Evolutionary conservation across 2,888 invertebrate genomes (phyloP).

Genomic region (Notocelia uddmanniana): DNA sequence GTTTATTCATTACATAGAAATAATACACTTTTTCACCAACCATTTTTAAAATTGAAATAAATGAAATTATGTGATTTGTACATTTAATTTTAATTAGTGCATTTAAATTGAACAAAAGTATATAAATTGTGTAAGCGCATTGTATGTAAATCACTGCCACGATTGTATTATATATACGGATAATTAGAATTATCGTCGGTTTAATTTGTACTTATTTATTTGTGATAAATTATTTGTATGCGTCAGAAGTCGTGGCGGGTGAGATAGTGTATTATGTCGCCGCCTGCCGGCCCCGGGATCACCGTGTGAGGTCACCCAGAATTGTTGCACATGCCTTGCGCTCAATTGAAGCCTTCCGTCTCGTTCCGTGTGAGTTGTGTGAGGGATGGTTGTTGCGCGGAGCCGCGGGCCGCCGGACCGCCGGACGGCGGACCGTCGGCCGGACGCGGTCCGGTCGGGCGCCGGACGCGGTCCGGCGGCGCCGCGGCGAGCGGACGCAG

Average conservation of each 20-base stretch:
- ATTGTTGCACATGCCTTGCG: slow-evolving; percentile 47
- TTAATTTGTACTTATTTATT: slow-evolving; percentile 77
- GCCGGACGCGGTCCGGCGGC: slow-evolving; percentile 30
- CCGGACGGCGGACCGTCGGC: slow-evolving; percentile 35
- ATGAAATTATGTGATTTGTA: slow-evolving; percentile 54
- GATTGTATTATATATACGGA: slow-evolving; percentile 67
- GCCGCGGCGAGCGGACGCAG: slow-evolving; percentile 54
- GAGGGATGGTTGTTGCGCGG: slow-evolving; percentile 34
- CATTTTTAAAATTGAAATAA: slow-evolving; percentile 41
- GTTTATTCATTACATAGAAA: slow-evolving; percentile 58
- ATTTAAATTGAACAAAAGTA: slow-evolving; percentile 75
- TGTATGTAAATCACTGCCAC: slow-evolving; percentile 72
- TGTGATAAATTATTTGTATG: slow-evolving; percentile 61
- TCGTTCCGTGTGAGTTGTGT: slow-evolving; percentile 46
- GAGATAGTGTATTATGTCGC: slow-evolving; percentile 59
- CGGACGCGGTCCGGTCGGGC: slow-evolving; percentile 40
- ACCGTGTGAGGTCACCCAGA: slow-evolving; percentile 38
- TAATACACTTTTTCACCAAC: slow-evolving; percentile 70
- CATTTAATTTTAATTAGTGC: slow-evolving; percentile 63
- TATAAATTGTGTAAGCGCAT: slow-evolving; percentile 67
- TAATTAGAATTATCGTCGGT: slow-evolving; percentile 61
- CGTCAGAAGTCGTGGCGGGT: slow-evolving; percentile 52
- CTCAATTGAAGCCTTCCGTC: slow-evolving; percentile 42
- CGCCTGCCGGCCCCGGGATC: slow-evolving; percentile 33
- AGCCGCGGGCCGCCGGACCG: slow-evolving; percentile 21